Evolutionary conservation across 2,113 vertebrate genomes (phyloP), one percentile per base, ranked within the genome.

Genomic region (Hassar affinis): DNA sequence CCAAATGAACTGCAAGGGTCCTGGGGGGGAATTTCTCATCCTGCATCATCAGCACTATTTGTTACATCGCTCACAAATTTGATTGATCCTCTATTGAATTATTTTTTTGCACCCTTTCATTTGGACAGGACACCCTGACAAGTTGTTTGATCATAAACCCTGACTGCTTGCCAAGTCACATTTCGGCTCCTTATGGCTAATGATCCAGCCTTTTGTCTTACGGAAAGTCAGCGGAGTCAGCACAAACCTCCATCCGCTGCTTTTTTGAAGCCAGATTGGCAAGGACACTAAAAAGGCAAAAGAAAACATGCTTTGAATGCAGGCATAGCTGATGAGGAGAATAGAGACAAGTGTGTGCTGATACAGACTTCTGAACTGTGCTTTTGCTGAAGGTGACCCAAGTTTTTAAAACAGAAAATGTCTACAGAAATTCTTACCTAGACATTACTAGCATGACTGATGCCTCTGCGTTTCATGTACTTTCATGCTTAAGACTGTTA

Each of bases 81-180:
- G 92, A 96, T 95, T 95, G 92, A 96, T 95, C 93, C 88, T 93
- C 92, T 93, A 95, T 94, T 93, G 95, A 92, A 97, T 95, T 92
- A 93, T 94, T 93, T 72, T 93, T 83, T 93, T 90, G 90, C 92
- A 91, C 92, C 92, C 91, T 93, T 93, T 94, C 90, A 93, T 93
- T 95, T 94, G 90, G 88, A 93, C 94, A 87, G 90, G 91, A 93
- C 89, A 89, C 90, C 92, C 93, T 94, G 93, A 94, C 93, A 93
- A 93, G 93, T 93, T 94, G 94, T 95, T 95, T 95, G 93, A 95
- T 95, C 94, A 93, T 92, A 95, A 92, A 93, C 92, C 91, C 90
- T 93, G 92, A 94, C 93, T 93, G 92, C 93, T 91, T 94, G 93
- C 93, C 94, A 94, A 94, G 92, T 93, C 93, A 90, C 92, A 94